These are phyloP conservation scores for Phymanthus crucifer DNA, from an alignment of 92 coral and sea anemone species.

Conservation along the genomic window DNA sequence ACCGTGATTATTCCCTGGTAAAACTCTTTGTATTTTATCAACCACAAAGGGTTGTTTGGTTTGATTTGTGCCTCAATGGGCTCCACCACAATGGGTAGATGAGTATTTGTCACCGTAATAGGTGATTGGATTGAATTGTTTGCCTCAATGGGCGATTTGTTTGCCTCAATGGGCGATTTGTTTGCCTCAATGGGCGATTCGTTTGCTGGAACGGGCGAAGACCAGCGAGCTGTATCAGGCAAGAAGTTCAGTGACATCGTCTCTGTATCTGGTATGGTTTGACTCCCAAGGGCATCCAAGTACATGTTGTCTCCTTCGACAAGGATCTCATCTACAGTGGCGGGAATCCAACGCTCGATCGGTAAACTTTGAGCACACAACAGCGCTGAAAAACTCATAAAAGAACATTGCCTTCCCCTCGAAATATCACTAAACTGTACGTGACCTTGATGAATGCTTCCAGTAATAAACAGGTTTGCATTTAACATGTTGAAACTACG, in stretches of 20 bases:
- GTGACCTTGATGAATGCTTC: slow-evolving; percentile 58
- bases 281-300: slow-evolving; percentile 36
- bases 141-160: too few species aligned
- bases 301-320: slow-evolving; percentile 43
- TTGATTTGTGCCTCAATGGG: too few species aligned
- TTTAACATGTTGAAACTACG: neutral
- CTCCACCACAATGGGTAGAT: too few species aligned
- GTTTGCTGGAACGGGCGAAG: too few species aligned
- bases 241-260: slow-evolving; percentile 6
- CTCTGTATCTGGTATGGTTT: slow-evolving; percentile 34
- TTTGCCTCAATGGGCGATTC: too few species aligned
- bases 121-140: too few species aligned
- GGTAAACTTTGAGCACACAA: slow-evolving; percentile 42
- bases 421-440: slow-evolving; percentile 54
- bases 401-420: slow-evolving; percentile 60
- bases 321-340: slow-evolving; percentile 39
- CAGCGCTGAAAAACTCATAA: slow-evolving; percentile 66
- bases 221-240: slow-evolving; percentile 7
- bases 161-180: too few species aligned
- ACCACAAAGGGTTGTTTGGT: too few species aligned
- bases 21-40: too few species aligned
- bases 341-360: slow-evolving; percentile 40
- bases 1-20: too few species aligned
- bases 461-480: neutral
- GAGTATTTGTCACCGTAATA: too few species aligned